Evolutionary conservation across 2,888 invertebrate species (phyloP), one percentile per base, ranked within the genome.

Genomic region (Cancer borealis): DNA sequence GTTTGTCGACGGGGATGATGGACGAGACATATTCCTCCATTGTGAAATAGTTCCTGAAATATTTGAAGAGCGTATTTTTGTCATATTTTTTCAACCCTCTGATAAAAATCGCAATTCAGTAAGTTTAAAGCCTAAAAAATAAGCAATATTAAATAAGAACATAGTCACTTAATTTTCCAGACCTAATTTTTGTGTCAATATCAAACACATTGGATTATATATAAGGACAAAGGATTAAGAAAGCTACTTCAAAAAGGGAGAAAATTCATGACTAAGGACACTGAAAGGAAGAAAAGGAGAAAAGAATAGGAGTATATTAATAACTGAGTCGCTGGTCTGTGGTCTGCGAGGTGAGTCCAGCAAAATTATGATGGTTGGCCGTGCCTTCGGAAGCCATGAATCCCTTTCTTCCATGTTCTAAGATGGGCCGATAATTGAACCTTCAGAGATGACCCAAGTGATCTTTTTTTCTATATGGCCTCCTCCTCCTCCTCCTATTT

Each of bases 351-450:
- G 30, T 79, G 12, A 79, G 79, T 30, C 14, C 79, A 79, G 30
- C 79, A 79, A 79, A 30, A 30, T 79, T 30, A 79, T 30, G 79
- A 30, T 21, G 79, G 79, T 14, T 30, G 79, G 10, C 79, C 30
- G 14, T 79, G 79, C 30, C 79, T 14, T 79, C 79, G 79, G 79
- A 79, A 79, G 30, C 79, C 30, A 79, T 79, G 79, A 79, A 30
- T 30, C 30, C 30, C 30, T 26, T 73, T 79, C 30, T 30, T 8
- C 54, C 90, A 54, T 90, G 90, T 90, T 90, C 90, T 12, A 26
- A 90, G 90, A 90, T 90, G 90, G n/a, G 30, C 90, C 10, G 90
- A 90, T 90, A 90, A 90, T 79, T 12, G 30, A 12, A 79, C 79
- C 79, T 79, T 79, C 30, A 79, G 30, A 79, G 79, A 79, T 79